These are phyloP conservation scores for Eurosta solidaginis DNA, from an alignment of 1,140 invertebrate species.

Conservation along the genomic window DNA sequence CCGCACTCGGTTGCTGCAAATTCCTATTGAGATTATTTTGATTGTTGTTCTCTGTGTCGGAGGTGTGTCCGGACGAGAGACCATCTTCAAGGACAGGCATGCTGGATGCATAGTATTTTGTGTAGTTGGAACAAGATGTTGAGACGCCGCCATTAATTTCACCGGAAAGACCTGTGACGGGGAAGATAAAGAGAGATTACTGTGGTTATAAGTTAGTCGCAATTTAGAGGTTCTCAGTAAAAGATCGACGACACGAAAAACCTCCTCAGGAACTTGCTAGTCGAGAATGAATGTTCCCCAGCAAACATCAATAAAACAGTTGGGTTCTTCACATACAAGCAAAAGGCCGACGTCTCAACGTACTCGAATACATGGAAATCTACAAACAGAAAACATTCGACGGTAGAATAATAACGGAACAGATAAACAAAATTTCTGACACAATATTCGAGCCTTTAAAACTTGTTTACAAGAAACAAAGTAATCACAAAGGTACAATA, in stretches of 20 bases:
- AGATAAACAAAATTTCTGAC: too few relatives aligned
- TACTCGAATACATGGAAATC: too few relatives aligned
- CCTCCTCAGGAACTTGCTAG: too few relatives aligned
- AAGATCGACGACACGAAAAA: not conserved
- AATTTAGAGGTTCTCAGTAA: not conserved
- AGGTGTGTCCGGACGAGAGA: constrained; percentile 86
- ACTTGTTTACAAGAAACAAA: too few relatives aligned
- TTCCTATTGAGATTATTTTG: constrained; percentile 41
- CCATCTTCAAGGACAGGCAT: constrained; percentile 96
- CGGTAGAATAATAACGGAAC: too few relatives aligned
- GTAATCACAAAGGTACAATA: too few relatives aligned
- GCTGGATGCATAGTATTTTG: constrained; percentile 60
- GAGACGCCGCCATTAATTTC: constrained; percentile 57
- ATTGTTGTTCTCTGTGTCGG: constrained; percentile 84
- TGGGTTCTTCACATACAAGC: too few relatives aligned
- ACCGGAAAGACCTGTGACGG: constrained; percentile 57
- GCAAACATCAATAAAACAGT: too few relatives aligned
- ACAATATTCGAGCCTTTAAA: too few relatives aligned
- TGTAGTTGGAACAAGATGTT: constrained; percentile 55
- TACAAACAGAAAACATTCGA: too few relatives aligned
- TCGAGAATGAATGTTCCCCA: too few relatives aligned
- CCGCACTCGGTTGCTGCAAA: constrained; percentile 37
- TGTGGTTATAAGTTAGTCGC: not conserved
- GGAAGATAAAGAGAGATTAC: not conserved
- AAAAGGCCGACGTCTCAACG: too few relatives aligned